Evolutionary conservation across 2,888 invertebrate genomes (phyloP).

Genomic region (Patella depressa): DNA sequence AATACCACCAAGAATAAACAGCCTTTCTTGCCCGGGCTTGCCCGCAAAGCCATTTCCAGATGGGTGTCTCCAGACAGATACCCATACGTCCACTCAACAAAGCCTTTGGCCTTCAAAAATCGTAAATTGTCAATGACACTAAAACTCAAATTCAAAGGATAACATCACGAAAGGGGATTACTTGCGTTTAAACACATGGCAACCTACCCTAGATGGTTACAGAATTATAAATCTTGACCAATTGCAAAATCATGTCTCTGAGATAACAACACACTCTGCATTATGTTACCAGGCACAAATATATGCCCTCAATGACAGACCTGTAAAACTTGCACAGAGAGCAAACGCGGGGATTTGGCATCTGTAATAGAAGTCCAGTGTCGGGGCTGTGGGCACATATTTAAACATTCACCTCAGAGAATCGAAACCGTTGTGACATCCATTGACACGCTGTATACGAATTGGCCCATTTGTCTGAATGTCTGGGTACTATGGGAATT

Average conservation of each 20-base stretch:
- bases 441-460: slow-evolving; percentile 36
- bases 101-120: too few species aligned
- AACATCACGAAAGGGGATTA: not conserved
- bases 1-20: not conserved
- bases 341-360: not conserved
- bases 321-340: not conserved
- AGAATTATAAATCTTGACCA: not conserved
- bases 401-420: not conserved
- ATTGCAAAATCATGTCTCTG: not conserved
- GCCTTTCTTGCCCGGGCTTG: too few species aligned
- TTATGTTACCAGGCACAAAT: not conserved
- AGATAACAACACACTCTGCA: not conserved
- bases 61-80: too few species aligned
- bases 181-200: not conserved
- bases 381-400: slow-evolving; percentile 14
- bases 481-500: slow-evolving; percentile 27
- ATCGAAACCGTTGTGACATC: slow-evolving; percentile 18
- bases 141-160: not conserved
- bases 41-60: too few species aligned
- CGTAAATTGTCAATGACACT: too few species aligned
- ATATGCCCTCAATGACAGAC: not conserved
- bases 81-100: too few species aligned
- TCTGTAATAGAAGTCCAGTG: not conserved
- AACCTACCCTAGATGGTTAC: not conserved
- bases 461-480: slow-evolving; percentile 28